Evolutionary conservation across 1,140 invertebrate genomes (phyloP).

Genomic region (Drosophila simulans): DNA sequence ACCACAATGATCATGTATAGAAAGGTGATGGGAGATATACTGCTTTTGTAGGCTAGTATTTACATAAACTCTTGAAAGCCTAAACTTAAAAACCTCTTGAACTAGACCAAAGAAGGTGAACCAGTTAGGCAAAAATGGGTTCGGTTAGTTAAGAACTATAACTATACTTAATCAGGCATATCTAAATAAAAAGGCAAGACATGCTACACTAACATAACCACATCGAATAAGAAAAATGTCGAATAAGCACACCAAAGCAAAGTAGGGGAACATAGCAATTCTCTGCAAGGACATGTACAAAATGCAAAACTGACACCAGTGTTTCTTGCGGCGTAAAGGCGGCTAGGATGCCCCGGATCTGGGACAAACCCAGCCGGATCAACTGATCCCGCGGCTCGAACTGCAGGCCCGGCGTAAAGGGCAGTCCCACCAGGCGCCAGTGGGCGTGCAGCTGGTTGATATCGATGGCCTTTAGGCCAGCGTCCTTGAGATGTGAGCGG

Average conservation of each 20-base stretch:
- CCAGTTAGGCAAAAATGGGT: too few relatives aligned
- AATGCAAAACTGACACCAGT: conserved; percentile 55
- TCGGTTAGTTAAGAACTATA: too few relatives aligned
- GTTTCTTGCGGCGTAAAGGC: conserved; percentile 62
- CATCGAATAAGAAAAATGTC: too few relatives aligned
- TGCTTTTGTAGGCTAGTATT: too few relatives aligned
- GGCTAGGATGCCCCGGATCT: conserved; percentile 67
- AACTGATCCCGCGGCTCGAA: conserved; percentile 46
- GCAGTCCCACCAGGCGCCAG: conserved; percentile 66
- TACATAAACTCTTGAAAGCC: too few relatives aligned
- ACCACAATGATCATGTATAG: too few relatives aligned
- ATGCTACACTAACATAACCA: too few relatives aligned
- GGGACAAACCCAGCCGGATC: conserved; percentile 49
- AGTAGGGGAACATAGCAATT: background rate
- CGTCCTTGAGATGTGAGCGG: conserved; percentile 43
- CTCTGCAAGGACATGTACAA: background rate
- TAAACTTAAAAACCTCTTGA: too few relatives aligned
- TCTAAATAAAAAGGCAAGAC: too few relatives aligned
- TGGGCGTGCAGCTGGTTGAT: conserved; percentile 71
- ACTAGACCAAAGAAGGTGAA: too few relatives aligned
- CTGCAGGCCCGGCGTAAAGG: conserved; percentile 49
- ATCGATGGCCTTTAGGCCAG: conserved; percentile 55
- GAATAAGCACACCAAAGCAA: background rate
- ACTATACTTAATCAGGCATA: too few relatives aligned
- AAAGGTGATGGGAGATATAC: too few relatives aligned